A percentile compares a stretch with the other conserved stretches of the same genome.
These are phyloP conservation scores for Ennomos quercinarius DNA, from an alignment of 2,888 invertebrate genomes.

Conservation along the genomic window DNA sequence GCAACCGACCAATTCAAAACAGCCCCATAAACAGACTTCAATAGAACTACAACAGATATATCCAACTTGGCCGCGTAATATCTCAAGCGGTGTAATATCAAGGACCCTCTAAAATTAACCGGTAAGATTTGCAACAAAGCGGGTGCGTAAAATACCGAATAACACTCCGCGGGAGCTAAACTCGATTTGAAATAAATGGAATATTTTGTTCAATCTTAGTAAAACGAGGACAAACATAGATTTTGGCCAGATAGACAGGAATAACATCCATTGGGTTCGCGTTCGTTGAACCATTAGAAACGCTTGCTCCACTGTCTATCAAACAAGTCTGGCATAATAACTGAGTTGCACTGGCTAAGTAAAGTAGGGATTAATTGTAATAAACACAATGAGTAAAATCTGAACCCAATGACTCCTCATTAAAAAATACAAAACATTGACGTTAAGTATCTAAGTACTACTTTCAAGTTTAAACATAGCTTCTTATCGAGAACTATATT, in stretches of 20 bases:
- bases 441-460: too few species aligned
- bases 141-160: constrained; percentile 13
- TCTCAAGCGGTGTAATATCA: constrained; percentile 21
- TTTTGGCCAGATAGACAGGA: constrained; percentile 10
- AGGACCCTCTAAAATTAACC: constrained; percentile 31
- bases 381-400: too few species aligned
- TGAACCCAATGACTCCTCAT: too few species aligned
- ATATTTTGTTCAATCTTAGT: constrained; percentile 22
- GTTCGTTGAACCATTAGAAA: constrained; percentile 8
- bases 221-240: constrained; percentile 10
- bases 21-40: constrained; percentile 22
- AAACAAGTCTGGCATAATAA: constrained; percentile 8
- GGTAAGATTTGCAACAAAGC: constrained; percentile 32
- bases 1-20: constrained; percentile 50
- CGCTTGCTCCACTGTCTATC: constrained; percentile 4
- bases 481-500: too few species aligned
- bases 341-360: background rate
- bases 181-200: constrained; percentile 12
- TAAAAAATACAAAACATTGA: too few species aligned
- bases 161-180: constrained; percentile 18
- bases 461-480: too few species aligned
- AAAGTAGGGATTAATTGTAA: too few species aligned
- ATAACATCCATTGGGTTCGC: constrained; percentile 1
- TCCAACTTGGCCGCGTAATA: constrained; percentile 25
- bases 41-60: constrained; percentile 14